A percentile compares a stretch with the other conserved stretches of the same genome.
phyloP scores from a whole-genome alignment of 1,140 invertebrate genomes.

The Drosophila funebris region DNA sequence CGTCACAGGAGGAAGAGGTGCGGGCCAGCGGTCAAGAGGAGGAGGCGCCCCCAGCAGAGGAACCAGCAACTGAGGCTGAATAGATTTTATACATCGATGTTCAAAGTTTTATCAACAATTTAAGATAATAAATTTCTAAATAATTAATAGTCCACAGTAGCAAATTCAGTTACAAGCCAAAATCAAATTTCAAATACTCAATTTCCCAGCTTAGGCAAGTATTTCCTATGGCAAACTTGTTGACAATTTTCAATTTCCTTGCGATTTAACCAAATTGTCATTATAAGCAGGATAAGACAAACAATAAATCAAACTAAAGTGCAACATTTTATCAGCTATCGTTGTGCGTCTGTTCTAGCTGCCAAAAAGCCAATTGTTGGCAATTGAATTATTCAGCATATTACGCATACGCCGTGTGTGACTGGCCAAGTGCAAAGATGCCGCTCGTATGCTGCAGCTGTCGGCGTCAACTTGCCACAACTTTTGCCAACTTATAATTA shows the following conservation, averaged over 20 bases:
- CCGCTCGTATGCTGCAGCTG: slow-evolving; percentile 44
- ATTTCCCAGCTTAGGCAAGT: background rate
- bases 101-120: background rate
- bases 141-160: too few relatives aligned
- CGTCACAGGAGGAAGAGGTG: background rate
- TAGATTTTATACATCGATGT: background rate
- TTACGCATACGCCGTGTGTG: slow-evolving; percentile 65
- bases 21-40: background rate
- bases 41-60: background rate
- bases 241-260: slow-evolving; percentile 6
- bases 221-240: background rate
- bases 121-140: background rate
- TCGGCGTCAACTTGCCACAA: slow-evolving; percentile 54
- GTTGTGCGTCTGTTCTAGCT: slow-evolving; percentile 3
- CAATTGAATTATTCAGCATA: slow-evolving; percentile 77
- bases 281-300: slow-evolving; percentile 18
- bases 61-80: background rate
- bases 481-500: slow-evolving; percentile 79
- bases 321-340: slow-evolving; percentile 12
- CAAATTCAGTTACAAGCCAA: too few relatives aligned
- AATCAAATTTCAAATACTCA: background rate
- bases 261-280: background rate
- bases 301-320: slow-evolving; percentile 30
- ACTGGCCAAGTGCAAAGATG: slow-evolving; percentile 22
- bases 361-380: slow-evolving; percentile 66